A percentile compares a stretch with the other conserved stretches of the same genome.
Conservation (phyloP, 2,888 invertebrate species). For the Apotomis betuletana region DNA sequence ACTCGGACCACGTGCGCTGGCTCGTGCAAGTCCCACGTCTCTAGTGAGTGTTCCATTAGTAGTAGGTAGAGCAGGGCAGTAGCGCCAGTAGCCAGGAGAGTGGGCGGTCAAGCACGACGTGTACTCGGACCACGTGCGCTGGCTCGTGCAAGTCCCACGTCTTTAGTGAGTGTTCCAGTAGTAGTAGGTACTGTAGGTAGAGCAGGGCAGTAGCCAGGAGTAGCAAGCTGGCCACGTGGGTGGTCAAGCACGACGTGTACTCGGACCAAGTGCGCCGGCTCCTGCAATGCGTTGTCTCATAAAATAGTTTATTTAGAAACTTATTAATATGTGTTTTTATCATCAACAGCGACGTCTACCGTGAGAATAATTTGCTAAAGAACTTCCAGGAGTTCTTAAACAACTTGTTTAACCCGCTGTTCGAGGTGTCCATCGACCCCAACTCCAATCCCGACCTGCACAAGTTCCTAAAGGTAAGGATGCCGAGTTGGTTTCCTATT, state of each 20-base stretch:
- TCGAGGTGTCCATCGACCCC: slow-evolving; percentile 96
- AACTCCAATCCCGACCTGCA: slow-evolving; percentile 94
- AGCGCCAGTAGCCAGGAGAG: no score
- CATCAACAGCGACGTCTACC: slow-evolving; percentile 93
- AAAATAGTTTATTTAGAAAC: no score
- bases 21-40: no score
- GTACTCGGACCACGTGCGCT: slow-evolving; percentile 95
- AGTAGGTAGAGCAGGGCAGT: no score
- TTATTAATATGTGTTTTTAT: slow-evolving; percentile 31
- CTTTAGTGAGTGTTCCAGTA: slow-evolving; percentile 88
- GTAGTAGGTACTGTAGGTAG: no score
- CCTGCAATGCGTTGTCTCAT: slow-evolving; percentile 94
- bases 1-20: no score
- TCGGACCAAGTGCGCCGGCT: slow-evolving; percentile 97
- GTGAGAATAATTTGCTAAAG: slow-evolving; percentile 90
- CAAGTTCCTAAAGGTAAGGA: slow-evolving; percentile 81
- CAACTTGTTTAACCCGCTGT: slow-evolving; percentile 96
- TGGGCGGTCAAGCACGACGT: slow-evolving; percentile 96
- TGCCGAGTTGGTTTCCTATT: background rate
- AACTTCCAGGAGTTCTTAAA: slow-evolving; percentile 96
- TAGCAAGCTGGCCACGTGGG: slow-evolving; percentile 97
- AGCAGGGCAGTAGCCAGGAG: slow-evolving; percentile 79
- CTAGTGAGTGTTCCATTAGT: no score
- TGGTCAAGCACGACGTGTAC: slow-evolving; percentile 92
- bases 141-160: slow-evolving; percentile 97